Evolutionary conservation across 1,140 invertebrate species (phyloP).

Genomic region (Zaprionus inermis): DNA sequence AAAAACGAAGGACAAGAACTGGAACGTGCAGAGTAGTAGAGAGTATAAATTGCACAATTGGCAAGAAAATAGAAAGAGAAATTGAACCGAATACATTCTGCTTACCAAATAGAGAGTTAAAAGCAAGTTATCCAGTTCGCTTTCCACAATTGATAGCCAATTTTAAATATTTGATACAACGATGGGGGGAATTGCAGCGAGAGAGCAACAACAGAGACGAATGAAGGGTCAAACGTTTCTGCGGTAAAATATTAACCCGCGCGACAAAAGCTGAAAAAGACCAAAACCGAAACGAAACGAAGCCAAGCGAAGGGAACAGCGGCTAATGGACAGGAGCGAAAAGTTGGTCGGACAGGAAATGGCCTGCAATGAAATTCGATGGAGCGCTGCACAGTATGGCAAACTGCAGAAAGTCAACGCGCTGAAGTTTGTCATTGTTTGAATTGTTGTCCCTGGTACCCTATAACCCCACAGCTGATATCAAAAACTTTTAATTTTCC

Average conservation of each 20-base stretch:
- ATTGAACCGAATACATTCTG: background rate
- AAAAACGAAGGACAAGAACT: slow-evolving; percentile 7
- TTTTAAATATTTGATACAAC: slow-evolving; percentile 6
- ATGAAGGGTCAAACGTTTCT: background rate
- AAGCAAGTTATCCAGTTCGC: background rate
- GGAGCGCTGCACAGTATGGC: slow-evolving; percentile 15
- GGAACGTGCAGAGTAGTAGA: slow-evolving; percentile 4
- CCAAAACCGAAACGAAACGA: background rate
- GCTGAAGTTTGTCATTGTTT: slow-evolving; percentile 22
- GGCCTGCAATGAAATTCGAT: slow-evolving; percentile 25
- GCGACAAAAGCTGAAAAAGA: background rate
- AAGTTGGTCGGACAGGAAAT: slow-evolving; percentile 51
- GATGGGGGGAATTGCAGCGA: background rate
- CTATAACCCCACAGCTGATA: background rate
- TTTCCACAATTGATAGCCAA: background rate
- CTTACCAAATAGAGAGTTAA: background rate
- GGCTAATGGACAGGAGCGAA: slow-evolving; percentile 27
- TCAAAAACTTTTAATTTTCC: slow-evolving; percentile 26
- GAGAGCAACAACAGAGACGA: background rate
- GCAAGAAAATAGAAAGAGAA: slow-evolving; percentile 15
- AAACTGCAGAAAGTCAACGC: slow-evolving; percentile 24
- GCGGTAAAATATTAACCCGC: slow-evolving; percentile 1
- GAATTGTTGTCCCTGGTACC: slow-evolving; percentile 13
- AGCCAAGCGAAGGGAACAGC: background rate
- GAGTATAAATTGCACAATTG: slow-evolving; percentile 10